Evolutionary conservation across 2,113 vertebrate species (phyloP).

Genomic region (Charadrius vociferus): DNA sequence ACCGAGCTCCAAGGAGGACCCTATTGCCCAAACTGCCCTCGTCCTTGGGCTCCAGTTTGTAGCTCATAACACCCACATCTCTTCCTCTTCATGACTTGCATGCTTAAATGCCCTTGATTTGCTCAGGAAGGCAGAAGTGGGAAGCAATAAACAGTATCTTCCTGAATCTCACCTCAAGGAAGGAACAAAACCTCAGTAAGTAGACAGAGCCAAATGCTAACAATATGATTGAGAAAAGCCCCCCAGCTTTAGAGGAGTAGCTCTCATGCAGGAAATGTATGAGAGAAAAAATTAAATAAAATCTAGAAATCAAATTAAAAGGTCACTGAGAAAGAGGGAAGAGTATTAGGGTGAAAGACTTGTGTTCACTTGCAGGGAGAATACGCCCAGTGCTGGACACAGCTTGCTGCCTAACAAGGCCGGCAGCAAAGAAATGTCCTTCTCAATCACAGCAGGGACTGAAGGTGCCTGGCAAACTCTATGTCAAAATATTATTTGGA

Average conservation of each 20-base stretch:
- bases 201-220: not conserved
- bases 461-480: not conserved
- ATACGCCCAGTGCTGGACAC: not conserved
- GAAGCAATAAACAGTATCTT: not conserved
- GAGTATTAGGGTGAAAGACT: not conserved
- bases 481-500: not conserved
- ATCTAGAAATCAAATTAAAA: not conserved
- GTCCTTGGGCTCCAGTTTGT: too few species aligned
- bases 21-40: too few species aligned
- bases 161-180: not conserved
- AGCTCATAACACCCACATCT: too few species aligned
- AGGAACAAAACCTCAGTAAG: not conserved
- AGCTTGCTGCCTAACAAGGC: not conserved
- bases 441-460: not conserved
- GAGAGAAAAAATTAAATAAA: not conserved
- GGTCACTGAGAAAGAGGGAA: not conserved
- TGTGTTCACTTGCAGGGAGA: not conserved
- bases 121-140: too few species aligned
- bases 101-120: too few species aligned
- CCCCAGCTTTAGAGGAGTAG: not conserved
- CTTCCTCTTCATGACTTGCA: too few species aligned
- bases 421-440: not conserved
- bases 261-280: not conserved
- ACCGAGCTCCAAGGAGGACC: too few species aligned
- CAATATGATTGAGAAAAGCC: not conserved